Percentiles rank a stretch among this genome's conserved stretches.
Conservation (phyloP, 2,888 invertebrate species). For the Drymonia ruficornis region DNA sequence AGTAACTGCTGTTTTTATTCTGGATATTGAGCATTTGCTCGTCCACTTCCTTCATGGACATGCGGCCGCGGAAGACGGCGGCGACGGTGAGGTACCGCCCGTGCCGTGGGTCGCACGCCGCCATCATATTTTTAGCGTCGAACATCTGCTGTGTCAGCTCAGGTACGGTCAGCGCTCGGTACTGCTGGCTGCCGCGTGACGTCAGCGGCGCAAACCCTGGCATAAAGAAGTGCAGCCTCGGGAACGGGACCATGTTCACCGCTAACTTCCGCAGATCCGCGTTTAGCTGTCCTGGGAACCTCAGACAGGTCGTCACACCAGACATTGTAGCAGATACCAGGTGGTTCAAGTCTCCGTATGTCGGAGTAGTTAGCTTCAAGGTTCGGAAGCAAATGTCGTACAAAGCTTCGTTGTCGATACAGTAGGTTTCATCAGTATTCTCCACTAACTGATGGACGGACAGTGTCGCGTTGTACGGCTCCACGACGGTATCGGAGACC, state of each 20-base stretch:
- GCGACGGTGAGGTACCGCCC: slow-evolving; percentile 95
- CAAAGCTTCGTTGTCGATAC: slow-evolving; percentile 91
- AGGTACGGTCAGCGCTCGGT: slow-evolving; percentile 93
- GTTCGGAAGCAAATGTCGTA: slow-evolving; percentile 92
- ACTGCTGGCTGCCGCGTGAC: slow-evolving; percentile 94
- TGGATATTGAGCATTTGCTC: slow-evolving; percentile 92
- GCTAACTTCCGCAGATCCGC: slow-evolving; percentile 88
- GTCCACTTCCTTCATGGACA: slow-evolving; percentile 97
- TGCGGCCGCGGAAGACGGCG: slow-evolving; percentile 94
- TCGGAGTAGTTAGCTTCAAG: slow-evolving; percentile 89
- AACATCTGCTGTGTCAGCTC: slow-evolving; percentile 96
- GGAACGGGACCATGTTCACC: slow-evolving; percentile 89
- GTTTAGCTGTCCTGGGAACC: slow-evolving; percentile 81
- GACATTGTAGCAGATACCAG: slow-evolving; percentile 75
- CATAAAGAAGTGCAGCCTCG: slow-evolving; percentile 85
- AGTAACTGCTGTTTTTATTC: slow-evolving; percentile 91
- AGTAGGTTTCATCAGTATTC: slow-evolving; percentile 87
- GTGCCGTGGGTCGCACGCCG: slow-evolving; percentile 95
- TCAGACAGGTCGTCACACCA: slow-evolving; percentile 72
- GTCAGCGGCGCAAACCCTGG: slow-evolving; percentile 87
- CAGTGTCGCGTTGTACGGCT: slow-evolving; percentile 88
- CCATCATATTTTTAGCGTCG: slow-evolving; percentile 98
- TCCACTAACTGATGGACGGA: slow-evolving; percentile 88
- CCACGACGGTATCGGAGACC: slow-evolving; percentile 89
- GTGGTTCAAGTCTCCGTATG: slow-evolving; percentile 90